Percentiles rank a stretch among this genome's conserved stretches.
phyloP scores from a whole-genome alignment of 2,888 invertebrate genomes.

The Phragmatobia fuliginosa region DNA sequence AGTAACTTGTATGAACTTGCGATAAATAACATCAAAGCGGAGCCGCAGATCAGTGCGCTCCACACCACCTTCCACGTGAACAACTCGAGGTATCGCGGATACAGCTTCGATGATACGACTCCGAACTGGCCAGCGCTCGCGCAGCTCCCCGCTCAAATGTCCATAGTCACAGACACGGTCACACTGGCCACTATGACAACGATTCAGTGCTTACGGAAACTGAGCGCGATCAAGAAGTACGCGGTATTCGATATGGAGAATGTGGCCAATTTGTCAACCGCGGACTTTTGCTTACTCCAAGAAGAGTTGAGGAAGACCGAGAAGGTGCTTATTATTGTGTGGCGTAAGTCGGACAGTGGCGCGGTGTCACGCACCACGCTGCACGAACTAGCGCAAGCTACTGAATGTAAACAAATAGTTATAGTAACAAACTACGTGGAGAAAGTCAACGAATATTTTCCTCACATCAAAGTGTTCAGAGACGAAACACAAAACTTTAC shows the following conservation, averaged over 20 bases:
- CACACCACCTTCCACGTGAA: conserved; percentile 12
- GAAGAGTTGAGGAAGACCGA: conserved; percentile 7
- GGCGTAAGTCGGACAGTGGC: background rate
- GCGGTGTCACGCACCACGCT: background rate
- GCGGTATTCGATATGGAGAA: background rate
- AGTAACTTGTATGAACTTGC: background rate
- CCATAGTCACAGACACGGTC: background rate
- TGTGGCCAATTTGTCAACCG: background rate
- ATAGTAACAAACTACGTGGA: background rate
- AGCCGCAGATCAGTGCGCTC: conserved; percentile 18
- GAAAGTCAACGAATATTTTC: background rate
- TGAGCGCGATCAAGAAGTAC: background rate
- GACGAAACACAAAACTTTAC: background rate
- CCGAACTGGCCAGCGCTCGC: background rate
- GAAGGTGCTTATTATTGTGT: background rate
- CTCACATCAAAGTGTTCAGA: background rate
- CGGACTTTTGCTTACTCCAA: background rate
- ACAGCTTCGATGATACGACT: background rate
- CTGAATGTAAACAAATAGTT: background rate
- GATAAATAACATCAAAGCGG: conserved; percentile 11
- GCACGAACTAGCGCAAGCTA: background rate
- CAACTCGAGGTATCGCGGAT: background rate
- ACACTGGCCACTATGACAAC: background rate
- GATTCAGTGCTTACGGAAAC: background rate
- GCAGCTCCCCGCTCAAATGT: background rate